phyloP scores from a whole-genome alignment of 1,140 invertebrate genomes.

The Stegodyphus mimosarum region DNA sequence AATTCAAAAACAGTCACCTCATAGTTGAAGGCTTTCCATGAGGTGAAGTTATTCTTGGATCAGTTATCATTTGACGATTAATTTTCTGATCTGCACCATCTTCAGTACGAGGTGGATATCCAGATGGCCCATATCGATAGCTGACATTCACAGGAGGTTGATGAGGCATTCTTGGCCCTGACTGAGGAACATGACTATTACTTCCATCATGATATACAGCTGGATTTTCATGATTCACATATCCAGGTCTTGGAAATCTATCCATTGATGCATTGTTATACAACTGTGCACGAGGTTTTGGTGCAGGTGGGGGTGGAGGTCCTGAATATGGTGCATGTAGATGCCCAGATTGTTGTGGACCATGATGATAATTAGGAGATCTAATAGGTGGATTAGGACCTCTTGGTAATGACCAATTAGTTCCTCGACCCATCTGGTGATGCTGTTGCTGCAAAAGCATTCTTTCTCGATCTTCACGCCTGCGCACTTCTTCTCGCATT shows the following conservation, averaged over 20 bases:
- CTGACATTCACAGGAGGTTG: slow-evolving; percentile 57
- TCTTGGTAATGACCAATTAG: slow-evolving; percentile 69
- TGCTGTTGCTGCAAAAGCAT: slow-evolving; percentile 59
- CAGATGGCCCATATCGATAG: slow-evolving; percentile 63
- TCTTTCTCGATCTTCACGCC: slow-evolving; percentile 74
- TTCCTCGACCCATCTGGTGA: slow-evolving; percentile 32
- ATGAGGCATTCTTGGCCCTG: slow-evolving; percentile 6
- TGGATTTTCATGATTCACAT: not conserved
- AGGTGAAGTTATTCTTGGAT: slow-evolving; percentile 37
- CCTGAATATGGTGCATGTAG: slow-evolving; percentile 67
- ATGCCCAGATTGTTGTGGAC: slow-evolving; percentile 4
- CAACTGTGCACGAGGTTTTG: slow-evolving; percentile 59
- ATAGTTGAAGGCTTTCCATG: slow-evolving; percentile 35
- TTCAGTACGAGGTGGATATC: slow-evolving; percentile 61
- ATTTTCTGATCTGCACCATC: slow-evolving; percentile 20
- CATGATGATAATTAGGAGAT: slow-evolving; percentile 24
- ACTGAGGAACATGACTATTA: not conserved
- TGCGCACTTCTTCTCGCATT: slow-evolving; percentile 83
- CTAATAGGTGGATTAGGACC: slow-evolving; percentile 76
- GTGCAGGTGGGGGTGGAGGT: slow-evolving; percentile 52
- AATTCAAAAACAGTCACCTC: not conserved
- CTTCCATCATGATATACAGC: slow-evolving; percentile 13
- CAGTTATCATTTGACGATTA: slow-evolving; percentile 1
- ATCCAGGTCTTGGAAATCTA: slow-evolving; percentile 22
- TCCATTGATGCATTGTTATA: slow-evolving; percentile 27